A percentile compares a stretch with the other conserved stretches of the same genome.
Conservation (phyloP, 2,797 vertebrate species). For the Sarcophilus harrisii region DNA sequence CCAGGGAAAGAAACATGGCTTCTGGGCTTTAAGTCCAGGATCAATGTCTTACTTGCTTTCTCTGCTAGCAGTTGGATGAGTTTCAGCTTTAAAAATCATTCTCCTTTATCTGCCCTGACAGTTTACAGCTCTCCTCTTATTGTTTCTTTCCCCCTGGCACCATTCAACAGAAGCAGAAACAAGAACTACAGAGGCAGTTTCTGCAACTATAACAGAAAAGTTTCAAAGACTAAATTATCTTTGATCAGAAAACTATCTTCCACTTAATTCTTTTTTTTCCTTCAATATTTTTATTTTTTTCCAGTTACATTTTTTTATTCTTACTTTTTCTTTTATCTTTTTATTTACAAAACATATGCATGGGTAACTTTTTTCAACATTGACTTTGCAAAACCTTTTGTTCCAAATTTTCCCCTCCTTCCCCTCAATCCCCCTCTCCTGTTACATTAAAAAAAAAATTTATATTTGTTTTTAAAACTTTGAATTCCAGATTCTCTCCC, state of each 20-base stretch:
- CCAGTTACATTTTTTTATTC: too few species aligned
- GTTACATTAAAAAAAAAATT: too few species aligned
- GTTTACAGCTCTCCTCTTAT: neutral
- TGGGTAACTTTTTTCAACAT: too few species aligned
- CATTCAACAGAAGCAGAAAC: neutral
- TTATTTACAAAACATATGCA: too few species aligned
- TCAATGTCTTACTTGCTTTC: neutral
- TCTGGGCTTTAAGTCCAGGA: neutral
- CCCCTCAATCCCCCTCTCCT: too few species aligned
- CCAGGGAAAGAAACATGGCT: neutral
- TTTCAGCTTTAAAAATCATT: conserved; percentile 30
- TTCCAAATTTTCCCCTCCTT: too few species aligned
- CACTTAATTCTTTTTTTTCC: neutral
- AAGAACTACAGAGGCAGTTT: neutral
- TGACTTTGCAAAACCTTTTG: too few species aligned
- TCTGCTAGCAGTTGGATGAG: neutral
- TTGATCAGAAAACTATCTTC: neutral
- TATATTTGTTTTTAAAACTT: too few species aligned
- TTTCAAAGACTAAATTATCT: neutral
- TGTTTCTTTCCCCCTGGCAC: neutral
- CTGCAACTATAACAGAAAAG: conserved; percentile 2
- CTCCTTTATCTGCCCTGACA: conserved; percentile 4
- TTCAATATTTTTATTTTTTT: too few species aligned
- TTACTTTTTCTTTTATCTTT: too few species aligned
- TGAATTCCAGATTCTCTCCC: too few species aligned